Evolutionary conservation across 2,888 invertebrate genomes (phyloP).

Genomic region (Agrotis exclamationis): DNA sequence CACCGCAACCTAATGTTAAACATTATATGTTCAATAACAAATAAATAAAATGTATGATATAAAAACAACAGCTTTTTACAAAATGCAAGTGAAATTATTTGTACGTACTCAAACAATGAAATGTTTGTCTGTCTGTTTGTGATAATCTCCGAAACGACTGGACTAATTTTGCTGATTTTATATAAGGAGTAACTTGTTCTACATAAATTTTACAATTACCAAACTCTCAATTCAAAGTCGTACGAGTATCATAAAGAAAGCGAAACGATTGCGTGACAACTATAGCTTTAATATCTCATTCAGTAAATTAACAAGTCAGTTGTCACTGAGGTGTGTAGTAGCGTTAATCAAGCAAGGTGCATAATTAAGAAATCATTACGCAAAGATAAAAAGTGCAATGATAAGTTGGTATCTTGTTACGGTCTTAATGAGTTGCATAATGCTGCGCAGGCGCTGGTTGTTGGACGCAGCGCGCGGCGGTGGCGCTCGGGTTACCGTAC

Average conservation of each 20-base stretch:
- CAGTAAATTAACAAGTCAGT: constrained; percentile 34
- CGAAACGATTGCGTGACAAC: constrained; percentile 19
- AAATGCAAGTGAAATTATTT: too few relatives aligned
- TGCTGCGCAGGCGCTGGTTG: constrained; percentile 35
- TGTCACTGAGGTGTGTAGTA: constrained; percentile 22
- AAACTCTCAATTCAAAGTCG: too few relatives aligned
- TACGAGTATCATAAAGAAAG: constrained; percentile 37
- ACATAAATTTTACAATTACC: too few relatives aligned
- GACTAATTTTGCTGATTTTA: too few relatives aligned
- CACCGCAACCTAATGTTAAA: constrained; percentile 15
- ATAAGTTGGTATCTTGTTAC: constrained; percentile 46
- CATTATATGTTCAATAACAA: not conserved
- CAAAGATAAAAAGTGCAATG: constrained; percentile 49
- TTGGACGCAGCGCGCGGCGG: constrained; percentile 67
- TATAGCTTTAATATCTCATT: constrained; percentile 26
- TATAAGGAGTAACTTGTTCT: too few relatives aligned
- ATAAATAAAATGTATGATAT: too few relatives aligned
- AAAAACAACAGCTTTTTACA: too few relatives aligned
- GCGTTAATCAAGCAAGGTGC: constrained; percentile 35
- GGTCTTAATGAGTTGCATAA: constrained; percentile 58
- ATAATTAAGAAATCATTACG: constrained; percentile 46
- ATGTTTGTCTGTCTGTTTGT: too few relatives aligned
- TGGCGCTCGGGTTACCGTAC: constrained; percentile 80
- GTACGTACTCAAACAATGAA: too few relatives aligned
- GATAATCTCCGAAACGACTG: too few relatives aligned